Base-by-base conservation (phyloP, 2,888 invertebrate genomes). In the Melinaea menophilus region DNA sequence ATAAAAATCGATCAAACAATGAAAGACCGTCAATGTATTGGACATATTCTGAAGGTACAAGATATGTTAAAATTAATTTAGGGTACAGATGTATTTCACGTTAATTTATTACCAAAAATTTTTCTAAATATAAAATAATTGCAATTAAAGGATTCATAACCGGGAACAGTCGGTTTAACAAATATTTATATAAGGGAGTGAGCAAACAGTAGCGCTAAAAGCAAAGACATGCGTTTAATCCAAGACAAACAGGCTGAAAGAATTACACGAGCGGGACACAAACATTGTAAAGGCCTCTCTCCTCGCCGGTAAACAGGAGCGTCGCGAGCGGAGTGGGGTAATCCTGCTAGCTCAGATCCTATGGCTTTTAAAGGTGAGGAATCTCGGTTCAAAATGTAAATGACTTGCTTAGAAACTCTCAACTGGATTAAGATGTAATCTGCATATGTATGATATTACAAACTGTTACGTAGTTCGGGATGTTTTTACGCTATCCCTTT, bases 151-250 rank as follows among this genome's bases (percentile, higher is more conserved):
- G 78, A 79, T 81, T 82, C 84, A 84, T 85, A 84, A 82, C 81
- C 74, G 76, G 76, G 78, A 76, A 79, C 81, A 82, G 80, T 77
- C 81, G 81, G 81, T 81, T 74, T 79, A 74, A 79, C 84, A 82
- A 86, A 88, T 89, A 84, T 90, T 90, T 84, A 84, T 80, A 77
- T 82, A 85, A 82, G 88, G 80, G 76, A 79, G 69, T 75, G 79
- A 78, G 81, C 80, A 88, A 88, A 88, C 88, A 87, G 88, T 87
- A 88, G 88, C 86, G 80, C 79, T 86, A 83, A 86, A 86, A 86
- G 87, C 86, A 84, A 85, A 88, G 87, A 88, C 86, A 87, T 84
- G 81, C 82, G 86, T 82, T 86, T 87, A 88, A 88, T 89, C 87
- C 85, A 87, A 86, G 79, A 81, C 80, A 90, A 90, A 89, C 87